These are phyloP conservation scores for Notarius quadriscutis DNA, from an alignment of 2,113 vertebrate species.

Conservation along the genomic window DNA sequence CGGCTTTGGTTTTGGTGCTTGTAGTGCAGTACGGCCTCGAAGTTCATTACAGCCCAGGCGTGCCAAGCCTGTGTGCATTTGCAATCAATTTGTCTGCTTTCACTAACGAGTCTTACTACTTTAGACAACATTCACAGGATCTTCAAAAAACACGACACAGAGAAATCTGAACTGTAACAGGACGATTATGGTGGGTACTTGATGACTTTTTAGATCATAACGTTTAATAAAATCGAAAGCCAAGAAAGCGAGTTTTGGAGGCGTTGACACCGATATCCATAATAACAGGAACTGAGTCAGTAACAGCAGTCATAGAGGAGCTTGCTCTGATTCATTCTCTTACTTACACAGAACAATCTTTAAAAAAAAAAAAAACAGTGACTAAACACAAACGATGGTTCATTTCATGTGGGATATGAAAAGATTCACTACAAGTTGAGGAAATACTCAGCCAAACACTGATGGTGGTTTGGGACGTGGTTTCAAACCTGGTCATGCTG, in stretches of 20 bases:
- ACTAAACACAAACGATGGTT: not conserved
- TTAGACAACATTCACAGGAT: not conserved
- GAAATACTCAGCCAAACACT: not conserved
- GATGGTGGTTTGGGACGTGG: not conserved
- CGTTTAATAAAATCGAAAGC: not conserved
- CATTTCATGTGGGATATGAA: not conserved
- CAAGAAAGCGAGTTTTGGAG: not conserved
- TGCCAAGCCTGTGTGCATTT: constrained; percentile 87
- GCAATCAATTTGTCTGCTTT: not conserved
- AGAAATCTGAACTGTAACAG: not conserved
- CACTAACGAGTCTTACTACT: not conserved
- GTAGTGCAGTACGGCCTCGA: constrained; percentile 96
- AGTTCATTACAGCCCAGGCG: constrained; percentile 99
- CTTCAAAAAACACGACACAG: not conserved
- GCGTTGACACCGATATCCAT: not conserved
- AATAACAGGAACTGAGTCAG: not conserved
- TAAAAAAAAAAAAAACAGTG: not conserved
- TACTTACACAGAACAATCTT: not conserved
- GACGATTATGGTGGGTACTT: not conserved
- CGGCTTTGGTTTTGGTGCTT: constrained; percentile 94
- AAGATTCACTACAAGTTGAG: not conserved
- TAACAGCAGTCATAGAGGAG: not conserved
- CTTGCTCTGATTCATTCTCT: not conserved
- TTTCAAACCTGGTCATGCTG: not conserved
- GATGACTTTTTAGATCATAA: not conserved